Base-by-base conservation (phyloP, 2,888 invertebrate species). In the Iselma pallidipennis region DNA sequence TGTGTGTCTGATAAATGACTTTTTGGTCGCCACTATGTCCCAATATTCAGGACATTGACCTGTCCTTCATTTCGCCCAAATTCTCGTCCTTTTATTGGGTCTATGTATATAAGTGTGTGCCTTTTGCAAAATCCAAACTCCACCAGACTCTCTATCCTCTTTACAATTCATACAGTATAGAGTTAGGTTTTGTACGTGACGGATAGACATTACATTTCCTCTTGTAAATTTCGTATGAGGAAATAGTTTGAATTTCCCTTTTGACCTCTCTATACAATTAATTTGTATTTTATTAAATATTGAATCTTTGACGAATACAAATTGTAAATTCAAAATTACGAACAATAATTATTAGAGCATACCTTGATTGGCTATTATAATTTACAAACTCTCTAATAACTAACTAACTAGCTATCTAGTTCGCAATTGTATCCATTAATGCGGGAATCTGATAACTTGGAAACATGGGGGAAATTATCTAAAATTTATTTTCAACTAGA, bases 21-120 rank as follows among this genome's bases (percentile, higher is more conserved):
- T 45, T 45, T 23, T 23, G 45, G 45, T 23, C 21, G 45, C 45
- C 45, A 45, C 45, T 23, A 21, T 45, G 45, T 23, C 21, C 45
- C 45, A 45, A 45, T 45, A 45, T 45, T 45, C 23, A 23, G 45
- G n/a, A 45, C 45, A 45, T 21, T 45, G 45, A n/a, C 42, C 42
- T 7, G 10, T 6, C 19, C 9, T 33, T 4, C 12, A 42, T 19
- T 45, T 23, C 45, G 1, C 12, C 0, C 19, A 12, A 23, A 12
- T 12, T 45, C 45, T 12, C 45, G n/a, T n/a, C 45, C 21, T 23
- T 23, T 23, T 10, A 12, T 10, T 7, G 1, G n/a, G n/a, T n/a
- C n/a, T n/a, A n/a, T n/a, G n/a, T n/a, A n/a, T n/a, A n/a, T n/a
- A n/a, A n/a, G n/a, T n/a, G n/a, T n/a, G n/a, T n/a, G n/a, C n/a